Percentiles rank a stretch among this genome's conserved stretches.
Conservation (phyloP, 1,140 invertebrate genomes). For the Cardiocondyla obscurior region DNA sequence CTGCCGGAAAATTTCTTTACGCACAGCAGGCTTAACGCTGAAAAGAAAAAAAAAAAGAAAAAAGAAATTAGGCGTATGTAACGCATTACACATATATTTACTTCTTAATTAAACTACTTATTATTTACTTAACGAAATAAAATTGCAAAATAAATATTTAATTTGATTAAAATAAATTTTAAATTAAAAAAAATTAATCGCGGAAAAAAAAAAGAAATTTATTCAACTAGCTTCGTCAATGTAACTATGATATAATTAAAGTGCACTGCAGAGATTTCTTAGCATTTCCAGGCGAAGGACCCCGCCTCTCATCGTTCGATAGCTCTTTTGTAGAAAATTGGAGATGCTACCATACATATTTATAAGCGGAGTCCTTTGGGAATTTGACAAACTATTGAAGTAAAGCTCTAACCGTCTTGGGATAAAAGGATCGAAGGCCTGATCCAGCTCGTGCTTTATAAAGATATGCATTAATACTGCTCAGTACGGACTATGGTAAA, state of each 20-base stretch:
- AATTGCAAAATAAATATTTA: not conserved
- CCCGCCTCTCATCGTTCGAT: not conserved
- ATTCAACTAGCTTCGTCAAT: conserved; percentile 9
- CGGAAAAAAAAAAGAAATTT: conserved; percentile 2
- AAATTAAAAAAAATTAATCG: not conserved
- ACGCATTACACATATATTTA: not conserved
- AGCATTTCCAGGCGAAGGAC: not conserved
- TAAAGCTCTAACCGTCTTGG: not conserved
- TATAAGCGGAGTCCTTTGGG: conserved; percentile 40
- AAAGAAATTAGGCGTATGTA: too few relatives aligned
- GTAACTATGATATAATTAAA: not conserved
- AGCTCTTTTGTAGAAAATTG: conserved; percentile 40
- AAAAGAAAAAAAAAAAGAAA: too few relatives aligned
- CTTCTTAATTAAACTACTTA: not conserved
- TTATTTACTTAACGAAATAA: not conserved
- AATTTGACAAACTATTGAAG: conserved; percentile 51
- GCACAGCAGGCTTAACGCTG: conserved; percentile 81
- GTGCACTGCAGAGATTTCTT: not conserved
- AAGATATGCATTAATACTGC: too few relatives aligned
- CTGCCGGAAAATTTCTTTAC: conserved; percentile 76
- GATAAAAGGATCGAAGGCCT: conserved; percentile 13
- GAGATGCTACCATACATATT: conserved; percentile 58
- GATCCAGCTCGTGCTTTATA: not conserved
- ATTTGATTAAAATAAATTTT: not conserved
- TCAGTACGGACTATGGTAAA: not conserved